A percentile compares a stretch with the other conserved stretches of the same genome.
Conservation (phyloP, 2,113 vertebrate genomes). For the Pyxicephalus adspersus region DNA sequence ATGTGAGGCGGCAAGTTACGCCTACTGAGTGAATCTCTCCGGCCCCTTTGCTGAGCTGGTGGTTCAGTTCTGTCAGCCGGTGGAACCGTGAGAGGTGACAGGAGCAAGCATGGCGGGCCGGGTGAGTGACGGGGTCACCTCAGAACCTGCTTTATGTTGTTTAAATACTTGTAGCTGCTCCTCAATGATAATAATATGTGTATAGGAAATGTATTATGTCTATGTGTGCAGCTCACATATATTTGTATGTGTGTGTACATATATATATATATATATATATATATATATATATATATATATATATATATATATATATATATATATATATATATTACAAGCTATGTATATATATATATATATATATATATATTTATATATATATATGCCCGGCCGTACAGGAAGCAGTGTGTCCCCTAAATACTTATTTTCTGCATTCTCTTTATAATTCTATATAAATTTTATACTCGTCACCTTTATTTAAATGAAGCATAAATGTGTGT, state of each 20-base stretch:
- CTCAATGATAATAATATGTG: neutral
- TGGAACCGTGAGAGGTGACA: neutral
- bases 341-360: neutral
- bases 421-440: too few species aligned
- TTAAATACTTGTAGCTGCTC: neutral
- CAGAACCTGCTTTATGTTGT: neutral
- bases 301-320: neutral
- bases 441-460: too few species aligned
- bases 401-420: too few species aligned
- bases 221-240: too few species aligned
- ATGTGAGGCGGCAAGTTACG: neutral
- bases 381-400: too few species aligned
- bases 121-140: slow-evolving; percentile 36
- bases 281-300: neutral
- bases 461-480: too few species aligned
- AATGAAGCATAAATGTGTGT: too few species aligned
- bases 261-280: neutral
- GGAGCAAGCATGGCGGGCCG: slow-evolving; percentile 38
- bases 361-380: too few species aligned
- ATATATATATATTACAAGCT: too few species aligned
- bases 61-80: slow-evolving; percentile 4
- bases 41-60: slow-evolving; percentile 46
- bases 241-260: too few species aligned
- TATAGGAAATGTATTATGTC: neutral
- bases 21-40: neutral